Conservation (phyloP, 2,113 vertebrate genomes). For the Bambusicola thoracicus region DNA sequence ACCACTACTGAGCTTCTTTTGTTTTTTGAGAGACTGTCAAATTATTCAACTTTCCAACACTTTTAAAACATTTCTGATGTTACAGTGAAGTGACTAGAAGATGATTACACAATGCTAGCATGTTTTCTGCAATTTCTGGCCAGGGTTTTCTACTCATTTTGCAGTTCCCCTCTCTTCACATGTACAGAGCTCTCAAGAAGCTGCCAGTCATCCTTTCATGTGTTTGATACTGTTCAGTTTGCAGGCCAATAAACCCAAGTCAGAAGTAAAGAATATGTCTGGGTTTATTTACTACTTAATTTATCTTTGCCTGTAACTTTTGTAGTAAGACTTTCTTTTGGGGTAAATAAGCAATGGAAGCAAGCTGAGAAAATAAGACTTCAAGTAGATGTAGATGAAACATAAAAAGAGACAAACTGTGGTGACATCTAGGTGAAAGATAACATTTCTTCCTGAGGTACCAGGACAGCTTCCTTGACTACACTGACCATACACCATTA, state of each 20-base stretch:
- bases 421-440: not conserved
- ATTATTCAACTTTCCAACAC: not conserved
- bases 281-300: not conserved
- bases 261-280: not conserved
- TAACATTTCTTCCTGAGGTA: not conserved
- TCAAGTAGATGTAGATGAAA: not conserved
- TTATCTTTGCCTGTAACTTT: not conserved
- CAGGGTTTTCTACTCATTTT: not conserved
- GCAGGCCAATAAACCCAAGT: not conserved
- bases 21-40: not conserved
- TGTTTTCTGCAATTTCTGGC: not conserved
- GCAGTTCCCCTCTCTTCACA: not conserved
- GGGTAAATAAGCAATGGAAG: not conserved
- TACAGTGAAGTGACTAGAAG: not conserved
- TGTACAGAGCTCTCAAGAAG: not conserved
- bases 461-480: not conserved
- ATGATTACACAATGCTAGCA: rapidly evolving
- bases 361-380: not conserved
- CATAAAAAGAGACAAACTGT: not conserved
- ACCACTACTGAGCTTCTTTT: not conserved
- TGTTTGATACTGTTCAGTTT: too few relatives aligned
- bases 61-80: not conserved
- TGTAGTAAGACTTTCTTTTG: not conserved
- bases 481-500: not conserved
- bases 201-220: not conserved